A percentile compares a stretch with the other conserved stretches of the same genome.
phyloP scores from a whole-genome alignment of 2,797 vertebrate species.

The Eleutherodactylus coqui region DNA sequence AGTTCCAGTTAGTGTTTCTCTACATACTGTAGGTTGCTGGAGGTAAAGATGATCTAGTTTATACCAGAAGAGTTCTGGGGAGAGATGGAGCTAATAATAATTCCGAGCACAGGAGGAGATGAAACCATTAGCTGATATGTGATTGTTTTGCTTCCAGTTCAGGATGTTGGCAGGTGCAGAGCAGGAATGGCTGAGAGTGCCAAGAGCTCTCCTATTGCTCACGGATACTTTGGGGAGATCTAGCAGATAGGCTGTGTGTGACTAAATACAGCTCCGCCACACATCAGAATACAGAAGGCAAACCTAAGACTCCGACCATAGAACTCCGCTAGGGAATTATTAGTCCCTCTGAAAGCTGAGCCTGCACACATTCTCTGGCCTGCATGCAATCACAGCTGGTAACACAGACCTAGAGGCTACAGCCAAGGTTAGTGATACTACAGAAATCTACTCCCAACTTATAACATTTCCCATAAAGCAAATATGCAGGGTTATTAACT shows the following conservation, averaged over 20 bases:
- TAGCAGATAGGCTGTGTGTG: constrained; percentile 42
- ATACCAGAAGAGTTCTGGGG: not conserved
- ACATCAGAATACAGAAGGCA: constrained; percentile 43
- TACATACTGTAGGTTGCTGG: constrained; percentile 6
- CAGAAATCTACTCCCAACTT: not conserved
- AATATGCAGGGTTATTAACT: not conserved
- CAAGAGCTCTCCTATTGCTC: constrained; percentile 24
- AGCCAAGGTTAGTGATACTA: constrained; percentile 32
- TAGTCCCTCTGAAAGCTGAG: constrained; percentile 30
- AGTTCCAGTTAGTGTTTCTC: not conserved
- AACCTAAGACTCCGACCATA: constrained; percentile 28
- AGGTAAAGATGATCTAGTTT: constrained; percentile 22
- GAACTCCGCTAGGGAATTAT: constrained; percentile 17
- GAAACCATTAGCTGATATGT: constrained; percentile 22
- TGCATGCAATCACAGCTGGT: constrained; percentile 36
- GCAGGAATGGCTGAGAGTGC: constrained; percentile 31
- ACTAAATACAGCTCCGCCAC: constrained; percentile 47
- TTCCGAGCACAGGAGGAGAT: constrained; percentile 33
- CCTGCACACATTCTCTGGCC: constrained; percentile 21
- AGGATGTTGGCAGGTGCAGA: constrained; percentile 49
- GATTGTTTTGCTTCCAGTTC: constrained; percentile 49
- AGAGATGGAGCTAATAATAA: constrained; percentile 11
- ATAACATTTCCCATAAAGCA: not conserved
- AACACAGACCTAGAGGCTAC: constrained; percentile 11
- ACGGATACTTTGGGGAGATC: constrained; percentile 35